Percentiles rank a stretch among this genome's conserved stretches.
These are phyloP conservation scores for Pangasius krempfi DNA, from an alignment of 2,797 vertebrate genomes.

Conservation along the genomic window DNA sequence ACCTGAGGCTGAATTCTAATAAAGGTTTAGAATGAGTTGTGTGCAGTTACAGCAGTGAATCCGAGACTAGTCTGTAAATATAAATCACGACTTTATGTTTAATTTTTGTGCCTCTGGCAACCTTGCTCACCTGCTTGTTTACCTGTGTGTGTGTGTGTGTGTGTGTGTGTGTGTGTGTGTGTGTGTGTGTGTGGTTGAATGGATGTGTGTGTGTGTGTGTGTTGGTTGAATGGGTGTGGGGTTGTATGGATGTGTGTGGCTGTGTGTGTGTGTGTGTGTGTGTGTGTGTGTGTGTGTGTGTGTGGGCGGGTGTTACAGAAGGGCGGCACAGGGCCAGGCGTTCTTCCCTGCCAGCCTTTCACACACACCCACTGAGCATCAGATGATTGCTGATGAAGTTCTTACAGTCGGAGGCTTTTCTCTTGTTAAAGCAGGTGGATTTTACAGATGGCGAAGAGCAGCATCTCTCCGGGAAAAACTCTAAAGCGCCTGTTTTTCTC, in stretches of 20 bases:
- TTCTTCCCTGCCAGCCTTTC: not conserved
- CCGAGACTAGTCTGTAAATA: not conserved
- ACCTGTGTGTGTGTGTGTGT: not conserved
- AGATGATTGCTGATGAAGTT: not conserved
- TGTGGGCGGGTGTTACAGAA: not conserved
- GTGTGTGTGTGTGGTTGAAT: no score
- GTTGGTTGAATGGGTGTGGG: no score
- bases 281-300: not conserved
- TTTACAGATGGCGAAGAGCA: slow-evolving; percentile 24
- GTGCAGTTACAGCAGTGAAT: not conserved
- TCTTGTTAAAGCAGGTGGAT: not conserved
- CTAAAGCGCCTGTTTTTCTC: slow-evolving; percentile 25
- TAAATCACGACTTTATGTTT: not conserved
- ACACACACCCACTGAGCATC: slow-evolving; percentile 12
- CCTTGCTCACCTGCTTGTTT: not conserved
- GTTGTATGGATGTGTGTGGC: not conserved
- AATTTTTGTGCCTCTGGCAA: not conserved
- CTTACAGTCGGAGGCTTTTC: not conserved
- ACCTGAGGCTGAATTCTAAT: not conserved
- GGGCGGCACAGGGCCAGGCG: not conserved
- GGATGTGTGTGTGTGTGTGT: no score
- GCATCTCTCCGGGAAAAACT: not conserved
- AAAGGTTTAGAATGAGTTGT: not conserved
- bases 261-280: not conserved
- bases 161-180: no score